Percentiles rank a stretch among this genome's conserved stretches.
These are phyloP conservation scores for Drosophila conformis DNA, from an alignment of 2,888 invertebrate genomes.

Conservation along the genomic window DNA sequence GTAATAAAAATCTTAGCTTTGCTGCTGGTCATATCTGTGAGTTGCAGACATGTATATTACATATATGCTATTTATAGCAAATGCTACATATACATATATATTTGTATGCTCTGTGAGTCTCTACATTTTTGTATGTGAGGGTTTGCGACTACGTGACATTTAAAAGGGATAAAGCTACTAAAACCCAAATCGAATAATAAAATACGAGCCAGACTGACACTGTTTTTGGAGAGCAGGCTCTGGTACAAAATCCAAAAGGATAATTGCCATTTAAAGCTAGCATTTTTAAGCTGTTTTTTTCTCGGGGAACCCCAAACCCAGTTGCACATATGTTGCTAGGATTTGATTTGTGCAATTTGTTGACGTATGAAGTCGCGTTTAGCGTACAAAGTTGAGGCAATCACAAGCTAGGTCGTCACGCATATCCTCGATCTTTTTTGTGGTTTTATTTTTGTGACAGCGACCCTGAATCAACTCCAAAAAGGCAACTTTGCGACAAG, in stretches of 20 bases:
- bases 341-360: slow-evolving; percentile 21
- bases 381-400: slow-evolving; percentile 21
- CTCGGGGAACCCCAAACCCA: neutral
- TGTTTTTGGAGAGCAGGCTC: slow-evolving; percentile 17
- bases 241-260: slow-evolving; percentile 36
- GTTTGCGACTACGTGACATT: slow-evolving; percentile 67
- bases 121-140: slow-evolving; percentile 6
- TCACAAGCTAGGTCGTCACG: slow-evolving; percentile 3
- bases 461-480: neutral
- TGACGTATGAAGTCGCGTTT: slow-evolving; percentile 33
- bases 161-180: slow-evolving; percentile 71
- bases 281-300: slow-evolving; percentile 18
- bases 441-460: neutral
- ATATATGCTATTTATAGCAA: slow-evolving; percentile 10
- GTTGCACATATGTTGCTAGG: neutral
- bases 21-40: slow-evolving; percentile 66
- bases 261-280: slow-evolving; percentile 69
- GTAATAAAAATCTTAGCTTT: slow-evolving; percentile 76
- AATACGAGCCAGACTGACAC: slow-evolving; percentile 61
- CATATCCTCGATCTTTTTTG: neutral
- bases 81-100: slow-evolving; percentile 3
- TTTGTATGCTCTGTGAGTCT: slow-evolving; percentile 14
- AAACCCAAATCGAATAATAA: slow-evolving; percentile 78
- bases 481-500: slow-evolving; percentile 34
- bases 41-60: slow-evolving; percentile 67